Conservation (phyloP, 2,888 invertebrate genomes). For the Apantesis nais region DNA sequence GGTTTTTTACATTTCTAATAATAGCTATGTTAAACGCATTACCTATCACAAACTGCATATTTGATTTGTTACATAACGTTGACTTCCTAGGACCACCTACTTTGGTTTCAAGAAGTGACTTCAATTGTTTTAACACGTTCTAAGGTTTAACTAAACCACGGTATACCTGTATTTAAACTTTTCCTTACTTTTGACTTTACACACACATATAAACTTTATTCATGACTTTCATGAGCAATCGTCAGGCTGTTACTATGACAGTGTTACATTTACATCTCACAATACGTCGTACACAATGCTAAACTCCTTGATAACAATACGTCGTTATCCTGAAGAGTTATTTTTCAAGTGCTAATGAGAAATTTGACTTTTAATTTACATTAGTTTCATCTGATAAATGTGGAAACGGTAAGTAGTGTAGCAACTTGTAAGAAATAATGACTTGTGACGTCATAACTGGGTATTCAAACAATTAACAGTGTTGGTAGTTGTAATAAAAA, state of each 20-base stretch:
- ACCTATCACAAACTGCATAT: no score
- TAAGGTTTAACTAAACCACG: background rate
- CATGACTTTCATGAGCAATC: background rate
- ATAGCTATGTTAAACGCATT: no score
- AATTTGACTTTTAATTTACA: background rate
- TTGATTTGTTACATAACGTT: no score
- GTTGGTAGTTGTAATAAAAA: background rate
- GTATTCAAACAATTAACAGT: background rate
- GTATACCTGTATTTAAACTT: background rate
- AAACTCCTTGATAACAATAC: background rate
- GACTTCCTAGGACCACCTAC: background rate
- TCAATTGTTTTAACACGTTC: background rate
- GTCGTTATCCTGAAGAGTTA: background rate
- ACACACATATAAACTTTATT: background rate
- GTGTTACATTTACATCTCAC: background rate
- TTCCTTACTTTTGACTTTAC: no score
- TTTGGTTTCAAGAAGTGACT: no score
- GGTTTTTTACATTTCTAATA: no score
- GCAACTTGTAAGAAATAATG: background rate
- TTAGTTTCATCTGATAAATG: background rate
- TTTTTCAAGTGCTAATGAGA: background rate
- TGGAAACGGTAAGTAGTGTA: background rate
- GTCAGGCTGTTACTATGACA: background rate
- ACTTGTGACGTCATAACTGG: background rate
- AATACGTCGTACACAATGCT: background rate